A percentile compares a stretch with the other conserved stretches of the same genome.
These are phyloP conservation scores for Myiotriccus ornatus DNA, from an alignment of 2,797 vertebrate genomes.

Conservation along the genomic window DNA sequence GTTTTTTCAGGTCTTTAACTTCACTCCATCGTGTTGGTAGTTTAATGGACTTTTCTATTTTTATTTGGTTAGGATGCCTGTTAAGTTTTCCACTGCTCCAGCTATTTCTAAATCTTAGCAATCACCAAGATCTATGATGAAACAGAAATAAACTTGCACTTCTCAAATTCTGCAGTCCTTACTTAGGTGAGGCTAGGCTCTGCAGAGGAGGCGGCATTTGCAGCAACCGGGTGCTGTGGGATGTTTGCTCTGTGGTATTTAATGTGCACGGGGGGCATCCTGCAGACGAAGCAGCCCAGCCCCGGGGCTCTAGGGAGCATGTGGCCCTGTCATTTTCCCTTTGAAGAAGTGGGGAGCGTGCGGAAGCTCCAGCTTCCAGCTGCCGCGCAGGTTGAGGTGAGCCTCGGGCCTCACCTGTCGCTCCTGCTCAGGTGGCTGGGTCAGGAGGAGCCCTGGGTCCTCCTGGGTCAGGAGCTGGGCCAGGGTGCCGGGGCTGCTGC, in stretches of 20 bases:
- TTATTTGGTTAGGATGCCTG: too few relatives aligned
- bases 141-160: neutral
- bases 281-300: neutral
- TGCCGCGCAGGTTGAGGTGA: neutral
- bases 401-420: fast-evolving
- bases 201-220: neutral
- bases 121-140: fast-evolving
- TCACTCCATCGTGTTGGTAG: neutral
- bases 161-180: neutral
- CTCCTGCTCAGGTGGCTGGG: neutral
- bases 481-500: neutral
- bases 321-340: neutral
- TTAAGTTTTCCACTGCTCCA: neutral
- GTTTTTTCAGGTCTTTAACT: neutral
- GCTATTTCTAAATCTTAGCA: neutral
- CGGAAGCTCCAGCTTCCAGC: neutral
- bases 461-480: neutral
- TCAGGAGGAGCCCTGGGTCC: neutral
- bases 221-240: neutral
- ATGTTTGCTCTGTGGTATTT: neutral
- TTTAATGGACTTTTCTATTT: neutral
- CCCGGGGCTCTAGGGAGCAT: neutral
- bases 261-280: fast-evolving
- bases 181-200: neutral
- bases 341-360: neutral